phyloP scores from a whole-genome alignment of 2,797 vertebrate genomes.

The Ciconia nigra region DNA sequence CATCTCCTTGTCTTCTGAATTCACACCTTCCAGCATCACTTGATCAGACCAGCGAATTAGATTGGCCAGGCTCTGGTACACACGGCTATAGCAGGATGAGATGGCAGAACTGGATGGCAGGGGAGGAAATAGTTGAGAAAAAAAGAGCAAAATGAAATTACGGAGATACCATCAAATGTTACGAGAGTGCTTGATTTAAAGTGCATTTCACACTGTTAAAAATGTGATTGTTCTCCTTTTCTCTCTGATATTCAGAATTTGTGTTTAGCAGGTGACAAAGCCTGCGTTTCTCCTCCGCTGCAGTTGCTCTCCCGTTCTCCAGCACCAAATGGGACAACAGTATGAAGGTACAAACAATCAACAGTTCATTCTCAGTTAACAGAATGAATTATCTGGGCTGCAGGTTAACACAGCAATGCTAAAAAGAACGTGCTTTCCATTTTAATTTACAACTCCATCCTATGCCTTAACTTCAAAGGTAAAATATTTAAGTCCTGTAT shows the following conservation, averaged over 20 bases:
- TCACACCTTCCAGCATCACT: conserved; percentile 96
- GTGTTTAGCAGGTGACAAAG: not conserved
- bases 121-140: not conserved
- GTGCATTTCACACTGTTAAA: not conserved
- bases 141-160: not conserved
- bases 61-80: conserved; percentile 97
- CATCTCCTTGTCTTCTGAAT: conserved; percentile 94
- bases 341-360: not conserved
- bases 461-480: not conserved
- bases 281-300: not conserved
- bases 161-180: not conserved
- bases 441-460: not conserved
- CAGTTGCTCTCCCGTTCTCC: not conserved
- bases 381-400: not conserved
- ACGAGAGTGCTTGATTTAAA: not conserved
- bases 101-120: conserved; percentile 84
- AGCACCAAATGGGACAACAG: not conserved
- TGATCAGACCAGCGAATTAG: conserved; percentile 98
- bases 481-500: not conserved
- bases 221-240: not conserved
- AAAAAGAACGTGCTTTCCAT: not conserved
- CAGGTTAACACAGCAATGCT: not conserved
- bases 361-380: not conserved
- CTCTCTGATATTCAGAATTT: not conserved
- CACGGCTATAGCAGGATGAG: conserved; percentile 93